A percentile compares a stretch with the other conserved stretches of the same genome.
Evolutionary conservation across 1,140 invertebrate species (phyloP).

Genomic region (Sesamia nonagrioides): DNA sequence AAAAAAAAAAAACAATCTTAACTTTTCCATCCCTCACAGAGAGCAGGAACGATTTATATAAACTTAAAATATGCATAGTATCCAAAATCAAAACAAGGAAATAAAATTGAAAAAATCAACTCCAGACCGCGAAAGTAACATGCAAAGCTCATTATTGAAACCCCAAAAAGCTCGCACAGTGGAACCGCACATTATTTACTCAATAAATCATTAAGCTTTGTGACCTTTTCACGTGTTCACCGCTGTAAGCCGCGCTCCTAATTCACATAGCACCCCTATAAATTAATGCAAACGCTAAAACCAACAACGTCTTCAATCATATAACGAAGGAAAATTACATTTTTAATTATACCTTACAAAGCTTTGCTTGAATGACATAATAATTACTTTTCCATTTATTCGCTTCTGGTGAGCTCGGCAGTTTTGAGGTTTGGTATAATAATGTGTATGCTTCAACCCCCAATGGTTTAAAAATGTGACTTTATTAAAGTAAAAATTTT

Average conservation of each 20-base stretch:
- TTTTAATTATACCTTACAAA: constrained; percentile 1
- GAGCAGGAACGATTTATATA: no score
- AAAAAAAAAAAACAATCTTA: no score
- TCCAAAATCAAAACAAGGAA: neutral
- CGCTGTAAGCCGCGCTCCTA: neutral
- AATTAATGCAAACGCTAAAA: constrained; percentile 22
- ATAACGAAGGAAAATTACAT: constrained; percentile 3
- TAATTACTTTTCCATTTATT: neutral
- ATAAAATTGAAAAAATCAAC: neutral
- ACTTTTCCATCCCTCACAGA: no score
- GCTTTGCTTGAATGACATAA: neutral
- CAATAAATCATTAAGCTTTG: constrained; percentile 41
- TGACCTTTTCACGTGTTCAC: constrained; percentile 16
- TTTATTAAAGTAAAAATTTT: no score
- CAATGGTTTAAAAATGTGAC: no score
- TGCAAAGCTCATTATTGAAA: constrained; percentile 16
- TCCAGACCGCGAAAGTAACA: neutral
- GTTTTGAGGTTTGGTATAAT: neutral
- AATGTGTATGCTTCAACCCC: no score
- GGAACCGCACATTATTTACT: constrained; percentile 31
- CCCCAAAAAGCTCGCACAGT: neutral
- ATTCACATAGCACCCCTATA: constrained; percentile 8
- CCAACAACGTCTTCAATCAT: constrained; percentile 15
- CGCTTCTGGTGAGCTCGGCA: neutral
- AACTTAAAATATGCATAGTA: neutral